Base-by-base conservation (phyloP, 2,888 invertebrate species). In the Caradrina clavipalpis region DNA sequence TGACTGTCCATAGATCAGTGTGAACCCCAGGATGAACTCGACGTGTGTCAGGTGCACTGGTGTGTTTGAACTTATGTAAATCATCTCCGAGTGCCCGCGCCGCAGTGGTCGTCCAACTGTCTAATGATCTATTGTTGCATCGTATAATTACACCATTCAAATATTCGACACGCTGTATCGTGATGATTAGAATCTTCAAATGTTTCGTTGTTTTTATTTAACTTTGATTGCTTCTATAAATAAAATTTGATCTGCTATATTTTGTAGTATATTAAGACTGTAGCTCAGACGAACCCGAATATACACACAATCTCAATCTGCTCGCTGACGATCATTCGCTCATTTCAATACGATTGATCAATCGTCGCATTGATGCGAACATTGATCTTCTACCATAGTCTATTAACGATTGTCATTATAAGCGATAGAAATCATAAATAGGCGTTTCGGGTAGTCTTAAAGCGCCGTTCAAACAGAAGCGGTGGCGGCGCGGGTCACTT, bases 111-210 rank as follows among this genome's bases (percentile, higher is more conserved):
- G 11, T 7, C 31, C 31, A 50, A 31, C 3, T 50, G 11, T 49
- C 11, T 50, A 26, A 54, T 77, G 42, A 35, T 54, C 61, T 58
- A 55, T 78, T 73, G 54, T 73, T 55, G 35, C n/a, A 19, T 0
- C 8, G 4, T 21, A 22, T 57, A 45, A 78, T 60, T 8, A 73
- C 21, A 19, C 11, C n/a, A 55, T 50, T 26, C n/a, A 51, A 50
- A 50, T 39, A 53, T 45, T 39, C 49, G 13, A n/a, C 42, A 63
- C 17, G 45, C 5, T 49, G 31, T 19, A 11, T 15, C 22, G 42
- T 42, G 11, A 42, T 21, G 11, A n/a, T 39, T 31, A 0, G 39
- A n/a, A n/a, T 70, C n/a, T 21, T 45, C 21, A n/a, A 21, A n/a
- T 47, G 13, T 22, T 66, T 39, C 3, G 3, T 22, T 2, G 13